Percentiles rank a stretch among this genome's conserved stretches.
phyloP scores from a whole-genome alignment of 2,888 invertebrate genomes.

The Drosophila demipolita region DNA sequence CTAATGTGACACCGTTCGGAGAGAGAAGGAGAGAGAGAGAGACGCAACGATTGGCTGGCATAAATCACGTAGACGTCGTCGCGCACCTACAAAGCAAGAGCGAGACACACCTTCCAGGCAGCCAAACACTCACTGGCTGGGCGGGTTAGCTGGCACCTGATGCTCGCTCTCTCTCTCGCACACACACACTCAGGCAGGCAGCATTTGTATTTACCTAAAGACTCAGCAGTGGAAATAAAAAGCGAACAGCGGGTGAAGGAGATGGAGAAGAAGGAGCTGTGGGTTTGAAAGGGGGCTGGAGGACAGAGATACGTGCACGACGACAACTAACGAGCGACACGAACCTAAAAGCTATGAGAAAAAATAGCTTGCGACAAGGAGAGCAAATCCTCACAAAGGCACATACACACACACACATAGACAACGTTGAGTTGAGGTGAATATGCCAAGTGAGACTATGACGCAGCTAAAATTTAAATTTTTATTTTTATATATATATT shows the following conservation, averaged over 20 bases:
- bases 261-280: conserved; percentile 14
- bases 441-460: conserved; percentile 64
- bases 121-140: conserved; percentile 54
- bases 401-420: conserved; percentile 30
- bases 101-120: conserved; percentile 64
- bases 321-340: conserved; percentile 74
- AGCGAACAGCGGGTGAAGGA: conserved; percentile 37
- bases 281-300: conserved; percentile 16
- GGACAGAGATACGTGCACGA: conserved; percentile 36
- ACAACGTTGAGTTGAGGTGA: conserved; percentile 61
- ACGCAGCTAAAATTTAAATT: conserved; percentile 21
- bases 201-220: conserved; percentile 82
- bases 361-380: conserved; percentile 44
- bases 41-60: conserved; percentile 85
- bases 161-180: conserved; percentile 44
- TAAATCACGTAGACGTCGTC: conserved; percentile 81
- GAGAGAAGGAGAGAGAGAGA: conserved; percentile 54
- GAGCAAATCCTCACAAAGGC: conserved; percentile 34
- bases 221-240: conserved; percentile 45
- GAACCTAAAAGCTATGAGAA: conserved; percentile 39
- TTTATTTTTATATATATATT: neutral
- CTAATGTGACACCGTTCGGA: conserved; percentile 79
- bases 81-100: conserved; percentile 59
- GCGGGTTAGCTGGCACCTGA: conserved; percentile 57
- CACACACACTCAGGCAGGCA: conserved; percentile 78